These are phyloP conservation scores for Lamprologus speciosus DNA, from an alignment of 2,113 vertebrate genomes.

Conservation along the genomic window DNA sequence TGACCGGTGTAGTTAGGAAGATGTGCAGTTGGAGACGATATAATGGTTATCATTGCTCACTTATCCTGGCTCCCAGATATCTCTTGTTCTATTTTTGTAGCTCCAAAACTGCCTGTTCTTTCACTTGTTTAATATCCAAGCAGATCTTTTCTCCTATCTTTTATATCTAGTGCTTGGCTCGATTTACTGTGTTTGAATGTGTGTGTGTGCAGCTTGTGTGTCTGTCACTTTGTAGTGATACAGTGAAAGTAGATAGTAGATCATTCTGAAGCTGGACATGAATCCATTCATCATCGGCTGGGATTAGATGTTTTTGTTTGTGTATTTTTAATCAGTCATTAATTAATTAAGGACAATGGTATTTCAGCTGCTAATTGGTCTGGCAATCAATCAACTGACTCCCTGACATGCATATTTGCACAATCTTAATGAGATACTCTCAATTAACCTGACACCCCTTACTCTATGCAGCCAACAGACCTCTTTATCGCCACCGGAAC, in stretches of 20 bases:
- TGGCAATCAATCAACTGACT: slow-evolving; percentile 43
- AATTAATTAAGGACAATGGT: slow-evolving; percentile 50
- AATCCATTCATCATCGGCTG: slow-evolving; percentile 34
- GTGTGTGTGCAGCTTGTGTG: background rate
- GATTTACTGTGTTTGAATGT: background rate
- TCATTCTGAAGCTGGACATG: slow-evolving; percentile 27
- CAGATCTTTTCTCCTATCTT: slow-evolving; percentile 33
- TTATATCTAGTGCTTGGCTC: slow-evolving; percentile 13
- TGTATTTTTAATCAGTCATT: slow-evolving; percentile 55
- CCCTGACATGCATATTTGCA: slow-evolving; percentile 33
- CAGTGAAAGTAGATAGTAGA: slow-evolving; percentile 30
- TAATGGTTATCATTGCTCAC: slow-evolving; percentile 43
- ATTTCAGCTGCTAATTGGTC: slow-evolving; percentile 46
- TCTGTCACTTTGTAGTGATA: slow-evolving; percentile 8
- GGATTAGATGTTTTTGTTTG: slow-evolving; percentile 57
- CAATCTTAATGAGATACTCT: slow-evolving; percentile 41
- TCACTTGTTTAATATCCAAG: slow-evolving; percentile 39
- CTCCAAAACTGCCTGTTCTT: slow-evolving; percentile 30
- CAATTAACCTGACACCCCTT: slow-evolving; percentile 48
- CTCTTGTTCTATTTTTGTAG: slow-evolving; percentile 53
- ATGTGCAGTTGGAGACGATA: slow-evolving; percentile 24
- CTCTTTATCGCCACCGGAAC: slow-evolving; percentile 36
- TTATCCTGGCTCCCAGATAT: slow-evolving; percentile 55
- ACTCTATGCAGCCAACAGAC: slow-evolving; percentile 1
- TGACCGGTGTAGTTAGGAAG: slow-evolving; percentile 58